A percentile compares a stretch with the other conserved stretches of the same genome.
These are phyloP conservation scores for Oeneis ivallda DNA, from an alignment of 2,888 invertebrate species.

Conservation along the genomic window DNA sequence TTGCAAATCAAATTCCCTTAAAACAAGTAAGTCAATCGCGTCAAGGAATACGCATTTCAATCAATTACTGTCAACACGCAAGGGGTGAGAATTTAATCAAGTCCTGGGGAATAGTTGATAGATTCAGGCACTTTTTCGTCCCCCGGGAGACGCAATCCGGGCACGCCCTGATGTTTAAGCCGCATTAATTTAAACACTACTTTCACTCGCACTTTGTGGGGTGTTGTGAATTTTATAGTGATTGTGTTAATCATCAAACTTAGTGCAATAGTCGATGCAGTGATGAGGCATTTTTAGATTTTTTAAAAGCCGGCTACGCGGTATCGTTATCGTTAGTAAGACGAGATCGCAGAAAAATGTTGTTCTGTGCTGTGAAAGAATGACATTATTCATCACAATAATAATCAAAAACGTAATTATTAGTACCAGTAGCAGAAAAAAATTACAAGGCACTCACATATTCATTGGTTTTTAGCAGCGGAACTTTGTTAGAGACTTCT, in stretches of 20 bases:
- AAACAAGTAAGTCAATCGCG: constrained; percentile 47
- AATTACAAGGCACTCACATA: too few relatives aligned
- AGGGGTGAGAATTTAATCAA: constrained; percentile 78
- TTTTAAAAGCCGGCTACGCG: too few relatives aligned
- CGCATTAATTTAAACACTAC: constrained; percentile 73
- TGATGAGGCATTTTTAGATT: too few relatives aligned
- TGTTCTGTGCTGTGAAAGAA: too few relatives aligned
- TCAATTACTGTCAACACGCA: constrained; percentile 77
- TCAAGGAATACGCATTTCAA: constrained; percentile 62
- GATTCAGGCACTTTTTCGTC: constrained; percentile 70
- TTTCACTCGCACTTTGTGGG: constrained; percentile 52
- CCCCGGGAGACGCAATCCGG: constrained; percentile 65
- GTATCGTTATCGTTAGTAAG: too few relatives aligned
- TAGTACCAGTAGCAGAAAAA: too few relatives aligned
- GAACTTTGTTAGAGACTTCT: too few relatives aligned
- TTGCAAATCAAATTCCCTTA: constrained; percentile 23
- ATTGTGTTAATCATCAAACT: background rate
- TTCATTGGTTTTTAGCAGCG: too few relatives aligned
- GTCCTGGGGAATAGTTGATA: constrained; percentile 69
- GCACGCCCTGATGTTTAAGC: constrained; percentile 74
- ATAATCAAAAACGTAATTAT: too few relatives aligned
- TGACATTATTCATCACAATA: too few relatives aligned
- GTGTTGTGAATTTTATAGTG: constrained; percentile 32
- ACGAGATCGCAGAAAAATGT: too few relatives aligned
- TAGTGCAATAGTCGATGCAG: too few relatives aligned